phyloP scores from a whole-genome alignment of 2,797 vertebrate species.

The Myiotriccus ornatus region DNA sequence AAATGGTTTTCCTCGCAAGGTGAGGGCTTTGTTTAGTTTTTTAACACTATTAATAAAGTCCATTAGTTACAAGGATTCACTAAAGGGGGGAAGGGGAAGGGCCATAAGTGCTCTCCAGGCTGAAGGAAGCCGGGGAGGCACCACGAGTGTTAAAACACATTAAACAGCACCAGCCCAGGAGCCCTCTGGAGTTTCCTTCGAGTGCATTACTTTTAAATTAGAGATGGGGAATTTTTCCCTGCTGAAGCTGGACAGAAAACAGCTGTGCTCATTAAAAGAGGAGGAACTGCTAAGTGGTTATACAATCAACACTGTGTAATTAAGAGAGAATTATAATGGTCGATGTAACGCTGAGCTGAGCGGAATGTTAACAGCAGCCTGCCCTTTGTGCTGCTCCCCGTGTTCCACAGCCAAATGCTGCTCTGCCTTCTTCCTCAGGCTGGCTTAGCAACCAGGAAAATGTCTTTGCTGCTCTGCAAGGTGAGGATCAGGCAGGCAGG shows the following conservation, averaged over 20 bases:
- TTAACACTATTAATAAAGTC: slow-evolving; percentile 28
- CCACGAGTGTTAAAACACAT: slow-evolving; percentile 2
- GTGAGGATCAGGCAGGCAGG: background rate
- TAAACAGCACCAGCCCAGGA: slow-evolving; percentile 30
- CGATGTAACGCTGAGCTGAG: background rate
- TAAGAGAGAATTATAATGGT: slow-evolving; percentile 64
- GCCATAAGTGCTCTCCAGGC: background rate
- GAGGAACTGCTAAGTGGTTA: slow-evolving; percentile 63
- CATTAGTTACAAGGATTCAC: slow-evolving; percentile 12
- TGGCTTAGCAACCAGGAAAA: background rate
- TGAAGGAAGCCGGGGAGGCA: background rate
- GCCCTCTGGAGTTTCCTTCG: slow-evolving; percentile 57
- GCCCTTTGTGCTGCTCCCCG: background rate
- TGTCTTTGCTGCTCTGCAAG: fast-evolving
- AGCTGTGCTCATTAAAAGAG: slow-evolving; percentile 73
- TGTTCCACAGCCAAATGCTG: background rate
- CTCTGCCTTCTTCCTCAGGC: background rate
- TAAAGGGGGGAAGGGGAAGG: background rate
- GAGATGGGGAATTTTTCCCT: slow-evolving; percentile 58
- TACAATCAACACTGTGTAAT: slow-evolving; percentile 68
- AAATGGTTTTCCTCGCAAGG: background rate
- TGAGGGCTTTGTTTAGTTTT: background rate
- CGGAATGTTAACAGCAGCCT: background rate
- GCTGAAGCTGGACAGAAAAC: slow-evolving; percentile 70
- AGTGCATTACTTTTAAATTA: slow-evolving; percentile 68